Evolutionary conservation across 2,888 invertebrate genomes (phyloP).

Genomic region (Timema podura): DNA sequence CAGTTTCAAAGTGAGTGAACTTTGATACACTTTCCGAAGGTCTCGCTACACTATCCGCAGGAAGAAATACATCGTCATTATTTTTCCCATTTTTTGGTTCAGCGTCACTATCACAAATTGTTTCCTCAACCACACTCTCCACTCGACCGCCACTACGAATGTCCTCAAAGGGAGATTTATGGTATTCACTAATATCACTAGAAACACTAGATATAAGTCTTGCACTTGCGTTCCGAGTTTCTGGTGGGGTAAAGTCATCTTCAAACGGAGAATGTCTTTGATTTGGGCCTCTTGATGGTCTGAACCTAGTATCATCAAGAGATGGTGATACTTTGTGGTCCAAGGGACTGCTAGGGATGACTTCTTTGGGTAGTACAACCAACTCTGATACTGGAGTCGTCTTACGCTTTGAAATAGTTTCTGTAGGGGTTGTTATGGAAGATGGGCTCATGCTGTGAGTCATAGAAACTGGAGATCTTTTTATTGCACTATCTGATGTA

Average conservation of each 20-base stretch:
- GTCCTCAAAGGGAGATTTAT: conserved; percentile 33
- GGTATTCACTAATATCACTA: conserved; percentile 38
- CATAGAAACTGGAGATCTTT: conserved; percentile 21
- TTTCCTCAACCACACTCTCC: conserved; percentile 30
- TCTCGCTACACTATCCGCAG: conserved; percentile 30
- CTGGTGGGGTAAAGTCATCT: conserved; percentile 60
- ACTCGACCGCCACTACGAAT: conserved; percentile 21
- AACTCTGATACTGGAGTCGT: conserved; percentile 11
- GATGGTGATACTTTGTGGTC: conserved; percentile 36
- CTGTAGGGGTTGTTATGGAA: conserved; percentile 14
- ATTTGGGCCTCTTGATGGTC: conserved; percentile 26
- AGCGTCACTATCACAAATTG: conserved; percentile 23
- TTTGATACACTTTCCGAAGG: conserved; percentile 17
- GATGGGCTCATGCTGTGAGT: conserved; percentile 13
- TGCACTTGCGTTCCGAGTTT: conserved; percentile 22
- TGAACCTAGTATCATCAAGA: conserved; percentile 19
- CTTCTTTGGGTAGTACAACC: conserved; percentile 19
- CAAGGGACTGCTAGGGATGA: conserved; percentile 20
- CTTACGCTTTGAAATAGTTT: conserved; percentile 20
- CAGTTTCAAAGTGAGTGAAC: conserved; percentile 29
- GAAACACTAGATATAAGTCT: conserved; percentile 35
- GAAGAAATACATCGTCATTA: conserved; percentile 35
- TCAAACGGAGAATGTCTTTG: conserved; percentile 57
- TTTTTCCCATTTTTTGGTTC: conserved; percentile 29
- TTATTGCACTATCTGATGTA: conserved; percentile 21